Conservation (phyloP, 2,797 vertebrate genomes). For the Megalops cyprinoides region DNA sequence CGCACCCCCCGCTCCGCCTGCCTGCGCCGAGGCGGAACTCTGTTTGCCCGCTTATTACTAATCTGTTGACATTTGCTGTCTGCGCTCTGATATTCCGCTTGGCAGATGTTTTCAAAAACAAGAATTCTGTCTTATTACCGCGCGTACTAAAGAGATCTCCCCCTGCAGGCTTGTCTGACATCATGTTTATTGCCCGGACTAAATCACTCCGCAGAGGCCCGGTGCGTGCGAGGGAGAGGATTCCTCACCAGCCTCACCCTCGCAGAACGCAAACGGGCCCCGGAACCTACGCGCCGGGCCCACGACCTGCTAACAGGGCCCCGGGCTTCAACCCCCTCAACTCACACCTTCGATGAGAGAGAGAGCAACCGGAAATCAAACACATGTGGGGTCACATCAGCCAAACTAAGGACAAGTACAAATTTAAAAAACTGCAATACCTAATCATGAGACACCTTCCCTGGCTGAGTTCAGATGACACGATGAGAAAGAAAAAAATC, state of each 20-base stretch:
- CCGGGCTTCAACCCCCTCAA: too few relatives aligned
- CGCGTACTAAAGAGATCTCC: slow-evolving; percentile 72
- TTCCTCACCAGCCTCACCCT: slow-evolving; percentile 66
- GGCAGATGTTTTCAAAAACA: slow-evolving; percentile 79
- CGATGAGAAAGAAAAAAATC: background rate
- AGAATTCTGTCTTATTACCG: slow-evolving; percentile 75
- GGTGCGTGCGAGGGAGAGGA: slow-evolving; percentile 68
- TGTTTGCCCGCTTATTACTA: slow-evolving; percentile 69
- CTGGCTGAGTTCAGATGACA: background rate
- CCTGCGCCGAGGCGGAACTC: slow-evolving; percentile 59
- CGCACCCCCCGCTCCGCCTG: slow-evolving; percentile 20
- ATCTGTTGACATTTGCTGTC: slow-evolving; percentile 79
- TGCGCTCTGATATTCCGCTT: slow-evolving; percentile 71
- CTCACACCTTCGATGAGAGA: background rate
- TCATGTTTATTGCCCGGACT: slow-evolving; percentile 75
- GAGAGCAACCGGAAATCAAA: background rate
- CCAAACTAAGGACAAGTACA: background rate
- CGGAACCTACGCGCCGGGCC: background rate
- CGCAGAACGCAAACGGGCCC: background rate
- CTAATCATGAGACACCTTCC: background rate
- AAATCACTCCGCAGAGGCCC: slow-evolving; percentile 67
- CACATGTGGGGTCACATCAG: background rate
- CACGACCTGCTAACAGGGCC: too few relatives aligned
- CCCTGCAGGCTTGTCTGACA: slow-evolving; percentile 73
- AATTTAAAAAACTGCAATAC: background rate